phyloP scores from a whole-genome alignment of 2,797 vertebrate species.

The Australoheros facetus region DNA sequence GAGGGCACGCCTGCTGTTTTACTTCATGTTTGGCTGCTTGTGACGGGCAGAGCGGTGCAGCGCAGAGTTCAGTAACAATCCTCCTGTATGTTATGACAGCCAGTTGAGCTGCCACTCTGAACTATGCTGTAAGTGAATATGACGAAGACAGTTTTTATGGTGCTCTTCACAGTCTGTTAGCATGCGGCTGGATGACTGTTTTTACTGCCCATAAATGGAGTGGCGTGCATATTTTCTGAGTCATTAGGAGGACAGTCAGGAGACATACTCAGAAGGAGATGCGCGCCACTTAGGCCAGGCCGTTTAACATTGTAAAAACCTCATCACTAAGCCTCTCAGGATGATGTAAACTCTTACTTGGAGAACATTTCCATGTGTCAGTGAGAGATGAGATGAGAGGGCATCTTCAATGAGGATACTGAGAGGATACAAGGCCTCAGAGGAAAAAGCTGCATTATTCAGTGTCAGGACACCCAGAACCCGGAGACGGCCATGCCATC shows the following conservation, averaged over 20 bases:
- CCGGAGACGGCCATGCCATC: slow-evolving; percentile 54
- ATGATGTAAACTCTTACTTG: slow-evolving; percentile 67
- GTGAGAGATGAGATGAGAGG: slow-evolving; percentile 72
- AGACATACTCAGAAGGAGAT: slow-evolving; percentile 64
- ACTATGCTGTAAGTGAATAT: slow-evolving; percentile 70
- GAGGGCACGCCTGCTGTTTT: slow-evolving; percentile 72
- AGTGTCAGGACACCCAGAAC: slow-evolving; percentile 69
- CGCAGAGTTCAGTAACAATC: slow-evolving; percentile 44
- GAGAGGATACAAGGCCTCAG: slow-evolving; percentile 54
- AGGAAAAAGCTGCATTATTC: slow-evolving; percentile 83
- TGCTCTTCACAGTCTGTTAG: slow-evolving; percentile 76
- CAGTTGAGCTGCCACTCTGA: slow-evolving; percentile 57
- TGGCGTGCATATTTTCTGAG: slow-evolving; percentile 74
- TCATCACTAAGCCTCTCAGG: slow-evolving; percentile 62
- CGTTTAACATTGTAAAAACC: slow-evolving; percentile 72
- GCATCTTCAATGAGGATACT: slow-evolving; percentile 69
- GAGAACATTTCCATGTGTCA: slow-evolving; percentile 70
- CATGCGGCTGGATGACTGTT: slow-evolving; percentile 70
- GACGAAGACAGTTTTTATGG: slow-evolving; percentile 73
- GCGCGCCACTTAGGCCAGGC: slow-evolving; percentile 62
- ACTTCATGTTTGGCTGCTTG: slow-evolving; percentile 75
- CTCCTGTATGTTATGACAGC: slow-evolving; percentile 73
- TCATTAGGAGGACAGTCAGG: slow-evolving; percentile 76
- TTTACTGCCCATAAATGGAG: slow-evolving; percentile 82
- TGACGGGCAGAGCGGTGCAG: slow-evolving; percentile 53